Conservation (phyloP, 2,888 invertebrate genomes). For the Chorisops tibialis region DNA sequence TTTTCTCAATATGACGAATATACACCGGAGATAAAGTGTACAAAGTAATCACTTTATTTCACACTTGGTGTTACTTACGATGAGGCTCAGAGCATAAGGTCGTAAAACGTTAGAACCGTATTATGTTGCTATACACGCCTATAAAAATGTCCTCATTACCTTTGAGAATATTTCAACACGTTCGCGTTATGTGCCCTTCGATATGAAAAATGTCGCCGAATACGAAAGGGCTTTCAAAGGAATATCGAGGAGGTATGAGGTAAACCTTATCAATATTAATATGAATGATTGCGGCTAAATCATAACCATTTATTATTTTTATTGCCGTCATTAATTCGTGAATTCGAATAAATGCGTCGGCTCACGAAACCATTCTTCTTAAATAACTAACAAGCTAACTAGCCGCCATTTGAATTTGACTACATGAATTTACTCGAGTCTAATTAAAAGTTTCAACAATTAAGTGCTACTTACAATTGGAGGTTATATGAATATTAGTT, state of each 20-base stretch:
- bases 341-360: neutral
- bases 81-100: slow-evolving; percentile 5
- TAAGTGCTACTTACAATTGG: too few species aligned
- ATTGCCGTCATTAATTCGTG: slow-evolving; percentile 27
- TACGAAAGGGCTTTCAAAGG: neutral
- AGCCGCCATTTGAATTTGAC: too few species aligned
- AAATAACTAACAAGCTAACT: too few species aligned
- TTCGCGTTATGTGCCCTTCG: slow-evolving; percentile 4
- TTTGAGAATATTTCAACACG: slow-evolving; percentile 11
- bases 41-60: slow-evolving; percentile 29
- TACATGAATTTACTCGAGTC: too few species aligned
- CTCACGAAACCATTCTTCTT: too few species aligned
- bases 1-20: too few species aligned
- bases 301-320: slow-evolving; percentile 32
- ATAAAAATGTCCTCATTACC: slow-evolving; percentile 29
- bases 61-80: slow-evolving; percentile 2
- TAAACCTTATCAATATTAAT: slow-evolving; percentile 31
- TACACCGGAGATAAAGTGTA: slow-evolving; percentile 3
- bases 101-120: slow-evolving; percentile 7
- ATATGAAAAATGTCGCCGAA: neutral
- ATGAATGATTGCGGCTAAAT: slow-evolving; percentile 32
- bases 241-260: slow-evolving; percentile 12
- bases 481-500: too few species aligned
- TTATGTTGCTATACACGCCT: slow-evolving; percentile 12
- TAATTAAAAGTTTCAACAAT: too few species aligned